A percentile compares a stretch with the other conserved stretches of the same genome.
These are phyloP conservation scores for Epinephelus malabaricus DNA, from an alignment of 2,797 vertebrate species.

Conservation along the genomic window DNA sequence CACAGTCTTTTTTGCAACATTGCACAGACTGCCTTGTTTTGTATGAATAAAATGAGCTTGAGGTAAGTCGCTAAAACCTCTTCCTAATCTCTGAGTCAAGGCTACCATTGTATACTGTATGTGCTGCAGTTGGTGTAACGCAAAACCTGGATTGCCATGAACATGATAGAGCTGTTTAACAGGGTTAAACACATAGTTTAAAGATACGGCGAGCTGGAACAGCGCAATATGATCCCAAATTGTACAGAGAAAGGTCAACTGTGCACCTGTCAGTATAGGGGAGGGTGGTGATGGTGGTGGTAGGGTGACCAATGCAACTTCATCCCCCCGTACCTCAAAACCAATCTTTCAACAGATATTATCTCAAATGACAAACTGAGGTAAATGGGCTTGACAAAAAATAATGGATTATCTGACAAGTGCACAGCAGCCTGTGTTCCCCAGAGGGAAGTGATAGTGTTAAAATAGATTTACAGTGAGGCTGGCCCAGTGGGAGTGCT, in stretches of 20 bases:
- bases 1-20: slow-evolving; percentile 37
- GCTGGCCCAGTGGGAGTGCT: slow-evolving; percentile 11
- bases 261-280: slow-evolving; percentile 78
- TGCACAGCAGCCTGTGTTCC: slow-evolving; percentile 47
- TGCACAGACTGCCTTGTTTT: slow-evolving; percentile 43
- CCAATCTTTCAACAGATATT: slow-evolving; percentile 64
- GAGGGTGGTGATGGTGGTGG: slow-evolving; percentile 32
- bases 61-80: slow-evolving; percentile 59
- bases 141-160: slow-evolving; percentile 57
- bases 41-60: slow-evolving; percentile 49
- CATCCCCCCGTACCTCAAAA: slow-evolving; percentile 24
- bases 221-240: slow-evolving; percentile 73
- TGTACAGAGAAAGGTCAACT: slow-evolving; percentile 72
- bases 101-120: slow-evolving; percentile 55
- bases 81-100: slow-evolving; percentile 68
- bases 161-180: slow-evolving; percentile 60
- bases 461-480: slow-evolving; percentile 46
- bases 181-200: slow-evolving; percentile 68
- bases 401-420: slow-evolving; percentile 52
- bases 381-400: slow-evolving; percentile 64
- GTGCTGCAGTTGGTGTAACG: slow-evolving; percentile 70
- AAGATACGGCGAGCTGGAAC: slow-evolving; percentile 62
- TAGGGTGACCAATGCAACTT: slow-evolving; percentile 48
- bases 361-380: slow-evolving; percentile 58
- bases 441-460: slow-evolving; percentile 28